Conservation (phyloP, 2,113 vertebrate species). For the Bostrychus sinensis region DNA sequence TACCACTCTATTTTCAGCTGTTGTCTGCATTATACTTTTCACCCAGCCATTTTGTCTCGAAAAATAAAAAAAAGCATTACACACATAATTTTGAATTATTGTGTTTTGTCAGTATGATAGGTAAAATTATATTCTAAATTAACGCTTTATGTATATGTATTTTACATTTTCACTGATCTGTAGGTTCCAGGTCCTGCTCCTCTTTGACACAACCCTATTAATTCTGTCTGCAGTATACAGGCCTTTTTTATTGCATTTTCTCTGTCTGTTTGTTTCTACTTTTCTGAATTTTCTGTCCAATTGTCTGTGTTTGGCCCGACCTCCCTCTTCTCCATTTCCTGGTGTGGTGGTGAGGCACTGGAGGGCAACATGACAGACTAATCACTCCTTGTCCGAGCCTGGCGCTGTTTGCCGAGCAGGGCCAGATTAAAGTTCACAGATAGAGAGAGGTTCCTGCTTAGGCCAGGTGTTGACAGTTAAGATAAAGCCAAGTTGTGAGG, state of each 20-base stretch:
- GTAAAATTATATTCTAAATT: no score
- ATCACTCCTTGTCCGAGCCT: constrained; percentile 67
- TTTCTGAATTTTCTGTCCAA: constrained; percentile 35
- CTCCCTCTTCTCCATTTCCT: constrained; percentile 30
- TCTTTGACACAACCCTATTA: neutral
- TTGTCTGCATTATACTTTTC: constrained; percentile 98
- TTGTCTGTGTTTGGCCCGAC: constrained; percentile 26
- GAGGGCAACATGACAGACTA: constrained; percentile 65
- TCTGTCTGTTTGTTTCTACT: constrained; percentile 1
- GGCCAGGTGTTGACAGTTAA: constrained; percentile 82
- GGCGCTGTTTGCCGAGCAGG: constrained; percentile 75
- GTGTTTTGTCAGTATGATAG: constrained; percentile 28
- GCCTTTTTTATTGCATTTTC: neutral
- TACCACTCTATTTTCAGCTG: constrained; percentile 89
- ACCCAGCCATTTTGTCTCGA: constrained; percentile 97
- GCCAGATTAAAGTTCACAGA: constrained; percentile 81
- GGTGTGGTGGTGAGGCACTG: constrained; percentile 49
- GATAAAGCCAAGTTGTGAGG: constrained; percentile 76
- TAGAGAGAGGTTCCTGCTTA: constrained; percentile 78
- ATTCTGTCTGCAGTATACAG: neutral
- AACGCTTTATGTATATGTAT: no score
- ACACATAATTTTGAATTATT: constrained; percentile 61
- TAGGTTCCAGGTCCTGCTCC: neutral
- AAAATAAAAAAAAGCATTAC: constrained; percentile 78
- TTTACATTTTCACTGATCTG: neutral